phyloP scores from a whole-genome alignment of 2,113 vertebrate genomes.

The Grus americana region DNA sequence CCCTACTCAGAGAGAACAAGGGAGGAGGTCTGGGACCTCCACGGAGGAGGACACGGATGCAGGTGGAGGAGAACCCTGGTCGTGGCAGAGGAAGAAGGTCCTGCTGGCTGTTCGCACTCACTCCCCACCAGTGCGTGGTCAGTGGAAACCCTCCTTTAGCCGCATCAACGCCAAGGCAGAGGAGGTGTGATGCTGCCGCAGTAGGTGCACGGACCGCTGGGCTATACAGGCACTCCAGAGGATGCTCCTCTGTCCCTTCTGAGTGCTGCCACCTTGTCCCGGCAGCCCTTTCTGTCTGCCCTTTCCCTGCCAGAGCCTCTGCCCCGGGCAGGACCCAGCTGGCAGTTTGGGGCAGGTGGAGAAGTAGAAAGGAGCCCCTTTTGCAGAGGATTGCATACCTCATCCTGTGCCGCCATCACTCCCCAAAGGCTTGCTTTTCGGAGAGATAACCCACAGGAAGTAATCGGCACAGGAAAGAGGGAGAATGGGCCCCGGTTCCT shows the following conservation, averaged over 20 bases:
- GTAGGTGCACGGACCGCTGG: background rate
- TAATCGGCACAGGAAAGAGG: background rate
- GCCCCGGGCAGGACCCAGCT: background rate
- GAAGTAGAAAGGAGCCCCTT: background rate
- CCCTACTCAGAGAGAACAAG: background rate
- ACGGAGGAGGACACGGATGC: rapidly evolving
- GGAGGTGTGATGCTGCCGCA: background rate
- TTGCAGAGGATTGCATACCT: background rate
- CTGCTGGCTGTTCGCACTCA: rapidly evolving
- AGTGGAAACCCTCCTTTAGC: background rate
- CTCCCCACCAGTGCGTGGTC: background rate
- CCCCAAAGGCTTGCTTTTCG: background rate
- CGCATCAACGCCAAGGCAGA: background rate
- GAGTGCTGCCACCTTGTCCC: background rate
- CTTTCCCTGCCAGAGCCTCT: background rate
- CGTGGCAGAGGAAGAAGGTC: background rate
- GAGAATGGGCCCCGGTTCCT: background rate
- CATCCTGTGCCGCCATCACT: background rate
- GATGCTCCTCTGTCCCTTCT: background rate
- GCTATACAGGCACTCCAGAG: background rate
- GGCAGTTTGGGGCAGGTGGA: background rate
- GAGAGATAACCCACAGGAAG: background rate
- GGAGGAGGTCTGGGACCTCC: background rate
- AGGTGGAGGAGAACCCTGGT: background rate
- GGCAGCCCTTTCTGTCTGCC: background rate